A percentile compares a stretch with the other conserved stretches of the same genome.
Conservation (phyloP, 2,797 vertebrate genomes). For the Nannoperca obscura region DNA sequence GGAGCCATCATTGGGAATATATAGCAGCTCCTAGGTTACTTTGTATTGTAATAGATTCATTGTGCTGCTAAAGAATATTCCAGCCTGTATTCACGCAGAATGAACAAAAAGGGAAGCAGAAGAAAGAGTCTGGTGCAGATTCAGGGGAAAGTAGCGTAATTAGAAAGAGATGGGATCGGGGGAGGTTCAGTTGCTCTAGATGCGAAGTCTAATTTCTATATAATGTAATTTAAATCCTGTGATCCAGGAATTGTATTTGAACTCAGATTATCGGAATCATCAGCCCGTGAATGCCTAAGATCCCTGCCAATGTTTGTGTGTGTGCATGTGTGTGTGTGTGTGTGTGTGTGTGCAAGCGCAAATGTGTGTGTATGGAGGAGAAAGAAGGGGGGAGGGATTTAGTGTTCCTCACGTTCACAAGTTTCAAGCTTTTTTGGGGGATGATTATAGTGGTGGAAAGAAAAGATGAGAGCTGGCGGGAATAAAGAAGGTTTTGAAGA, state of each 20-base stretch:
- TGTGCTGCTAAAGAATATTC: slow-evolving; percentile 79
- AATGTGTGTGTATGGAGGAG: not conserved
- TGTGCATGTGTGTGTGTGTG: slow-evolving; percentile 26
- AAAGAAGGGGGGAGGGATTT: slow-evolving; percentile 35
- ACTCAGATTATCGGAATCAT: slow-evolving; percentile 85
- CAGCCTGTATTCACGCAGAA: slow-evolving; percentile 79
- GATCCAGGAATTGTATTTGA: slow-evolving; percentile 84
- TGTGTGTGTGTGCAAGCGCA: not conserved
- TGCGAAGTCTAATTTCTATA: slow-evolving; percentile 86
- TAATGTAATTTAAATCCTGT: slow-evolving; percentile 86
- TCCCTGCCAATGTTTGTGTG: slow-evolving; percentile 63
- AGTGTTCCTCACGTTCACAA: slow-evolving; percentile 73
- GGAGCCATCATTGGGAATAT: slow-evolving; percentile 80
- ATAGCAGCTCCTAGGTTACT: slow-evolving; percentile 76
- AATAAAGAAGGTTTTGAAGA: slow-evolving; percentile 57
- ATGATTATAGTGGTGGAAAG: slow-evolving; percentile 67
- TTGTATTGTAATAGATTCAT: slow-evolving; percentile 85
- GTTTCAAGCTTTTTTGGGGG: slow-evolving; percentile 67
- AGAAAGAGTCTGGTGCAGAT: slow-evolving; percentile 71
- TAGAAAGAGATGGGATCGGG: slow-evolving; percentile 80
- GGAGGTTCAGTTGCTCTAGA: slow-evolving; percentile 79
- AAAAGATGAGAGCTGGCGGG: slow-evolving; percentile 57
- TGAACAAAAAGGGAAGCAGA: slow-evolving; percentile 76
- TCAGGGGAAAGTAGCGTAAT: slow-evolving; percentile 74
- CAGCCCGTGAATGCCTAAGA: slow-evolving; percentile 80